These are phyloP conservation scores for Tiliacea aurago DNA, from an alignment of 2,888 invertebrate species.

Conservation along the genomic window DNA sequence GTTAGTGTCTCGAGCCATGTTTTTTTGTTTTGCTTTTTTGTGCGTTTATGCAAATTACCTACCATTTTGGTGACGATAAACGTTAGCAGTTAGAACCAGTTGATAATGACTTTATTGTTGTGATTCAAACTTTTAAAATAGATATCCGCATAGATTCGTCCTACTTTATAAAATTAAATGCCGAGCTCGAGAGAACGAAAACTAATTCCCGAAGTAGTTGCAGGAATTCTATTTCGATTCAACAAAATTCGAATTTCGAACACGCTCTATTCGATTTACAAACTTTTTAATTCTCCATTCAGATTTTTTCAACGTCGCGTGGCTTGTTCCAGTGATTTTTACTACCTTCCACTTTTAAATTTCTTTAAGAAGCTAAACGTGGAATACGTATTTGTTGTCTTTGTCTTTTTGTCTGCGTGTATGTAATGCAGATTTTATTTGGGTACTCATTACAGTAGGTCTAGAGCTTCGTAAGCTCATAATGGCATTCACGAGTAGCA, in stretches of 20 bases:
- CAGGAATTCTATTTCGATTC: conserved; percentile 67
- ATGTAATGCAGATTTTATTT: conserved; percentile 60
- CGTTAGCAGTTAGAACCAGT: conserved; percentile 2
- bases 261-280: conserved; percentile 65
- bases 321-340: conserved; percentile 43
- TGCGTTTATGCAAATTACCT: conserved; percentile 26
- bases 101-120: conserved; percentile 22
- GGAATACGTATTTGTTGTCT: background rate
- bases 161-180: conserved; percentile 59
- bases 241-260: conserved; percentile 70
- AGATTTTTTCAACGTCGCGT: conserved; percentile 43
- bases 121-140: conserved; percentile 32
- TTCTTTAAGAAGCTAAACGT: conserved; percentile 41
- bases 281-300: conserved; percentile 66
- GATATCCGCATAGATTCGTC: conserved; percentile 38
- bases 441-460: conserved; percentile 68
- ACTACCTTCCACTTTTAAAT: conserved; percentile 33
- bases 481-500: conserved; percentile 81
- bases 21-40: conserved; percentile 52
- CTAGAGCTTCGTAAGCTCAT: conserved; percentile 75
- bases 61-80: conserved; percentile 18
- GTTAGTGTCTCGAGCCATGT: conserved; percentile 66
- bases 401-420: conserved; percentile 16
- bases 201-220: conserved; percentile 68
- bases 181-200: conserved; percentile 60